phyloP scores from a whole-genome alignment of 2,113 vertebrate genomes.

The Diadophis punctatus region DNA sequence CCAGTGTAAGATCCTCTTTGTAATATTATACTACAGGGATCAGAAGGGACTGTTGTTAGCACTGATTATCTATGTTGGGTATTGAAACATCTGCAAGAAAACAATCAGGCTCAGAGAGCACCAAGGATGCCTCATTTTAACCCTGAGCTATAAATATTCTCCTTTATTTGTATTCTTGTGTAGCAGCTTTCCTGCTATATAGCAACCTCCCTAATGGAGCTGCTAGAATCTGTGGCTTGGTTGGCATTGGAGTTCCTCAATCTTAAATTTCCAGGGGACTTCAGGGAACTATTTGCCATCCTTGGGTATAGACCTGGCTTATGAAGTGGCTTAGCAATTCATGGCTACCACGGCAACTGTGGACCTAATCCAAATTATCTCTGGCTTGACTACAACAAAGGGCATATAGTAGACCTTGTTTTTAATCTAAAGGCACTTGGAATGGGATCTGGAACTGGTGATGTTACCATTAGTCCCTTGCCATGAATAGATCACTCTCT shows the following conservation, averaged over 20 bases:
- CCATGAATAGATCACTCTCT: not conserved
- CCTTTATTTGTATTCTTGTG: not conserved
- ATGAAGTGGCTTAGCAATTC: not conserved
- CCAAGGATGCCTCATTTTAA: not conserved
- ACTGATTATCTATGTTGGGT: not conserved
- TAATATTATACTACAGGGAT: not conserved
- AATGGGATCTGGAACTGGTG: not conserved
- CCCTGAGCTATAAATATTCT: not conserved
- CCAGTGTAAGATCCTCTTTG: not conserved
- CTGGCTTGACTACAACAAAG: not conserved
- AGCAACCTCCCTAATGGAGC: not conserved
- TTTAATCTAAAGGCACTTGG: not conserved
- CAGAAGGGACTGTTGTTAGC: not conserved
- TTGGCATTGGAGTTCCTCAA: not conserved
- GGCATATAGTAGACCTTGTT: not conserved
- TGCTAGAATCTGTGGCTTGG: not conserved
- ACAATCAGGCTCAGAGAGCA: not conserved
- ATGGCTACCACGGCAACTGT: not conserved
- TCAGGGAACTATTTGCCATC: not conserved
- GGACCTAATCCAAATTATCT: not conserved
- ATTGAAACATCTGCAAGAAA: not conserved
- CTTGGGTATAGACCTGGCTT: not conserved
- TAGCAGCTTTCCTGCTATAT: not conserved
- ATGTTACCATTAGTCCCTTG: not conserved
- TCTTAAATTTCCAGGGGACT: not conserved